phyloP scores from a whole-genome alignment of 2,888 invertebrate genomes.

The Calameuta filiformis region DNA sequence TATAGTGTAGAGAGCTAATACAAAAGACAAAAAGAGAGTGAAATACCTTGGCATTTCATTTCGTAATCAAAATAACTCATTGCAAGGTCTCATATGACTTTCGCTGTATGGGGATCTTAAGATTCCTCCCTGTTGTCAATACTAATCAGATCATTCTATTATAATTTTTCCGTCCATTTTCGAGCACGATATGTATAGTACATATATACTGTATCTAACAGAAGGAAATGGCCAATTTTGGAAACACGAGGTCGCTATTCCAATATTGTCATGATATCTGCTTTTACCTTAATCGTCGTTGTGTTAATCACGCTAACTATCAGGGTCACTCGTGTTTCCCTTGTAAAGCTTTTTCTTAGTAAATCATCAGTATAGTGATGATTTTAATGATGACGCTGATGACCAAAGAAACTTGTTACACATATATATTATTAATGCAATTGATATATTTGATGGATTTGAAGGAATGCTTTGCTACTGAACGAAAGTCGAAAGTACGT shows the following conservation, averaged over 20 bases:
- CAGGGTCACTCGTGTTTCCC: background rate
- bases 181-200: background rate
- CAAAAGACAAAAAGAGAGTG: background rate
- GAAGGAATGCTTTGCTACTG: background rate
- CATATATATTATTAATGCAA: background rate
- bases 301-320: background rate
- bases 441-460: background rate
- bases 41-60: slow-evolving; percentile 5
- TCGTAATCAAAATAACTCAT: background rate
- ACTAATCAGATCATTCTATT: background rate
- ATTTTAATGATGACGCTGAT: background rate
- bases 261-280: background rate
- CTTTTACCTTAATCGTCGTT: background rate
- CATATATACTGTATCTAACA: background rate
- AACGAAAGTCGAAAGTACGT: background rate
- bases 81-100: background rate
- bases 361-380: background rate
- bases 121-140: background rate
- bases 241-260: background rate
- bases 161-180: background rate
- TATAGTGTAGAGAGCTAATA: background rate
- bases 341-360: background rate
- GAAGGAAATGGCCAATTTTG: background rate
- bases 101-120: background rate
- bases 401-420: background rate